Evolutionary conservation across 2,888 invertebrate genomes (phyloP).

Genomic region (Choristoneura rosaceana): DNA sequence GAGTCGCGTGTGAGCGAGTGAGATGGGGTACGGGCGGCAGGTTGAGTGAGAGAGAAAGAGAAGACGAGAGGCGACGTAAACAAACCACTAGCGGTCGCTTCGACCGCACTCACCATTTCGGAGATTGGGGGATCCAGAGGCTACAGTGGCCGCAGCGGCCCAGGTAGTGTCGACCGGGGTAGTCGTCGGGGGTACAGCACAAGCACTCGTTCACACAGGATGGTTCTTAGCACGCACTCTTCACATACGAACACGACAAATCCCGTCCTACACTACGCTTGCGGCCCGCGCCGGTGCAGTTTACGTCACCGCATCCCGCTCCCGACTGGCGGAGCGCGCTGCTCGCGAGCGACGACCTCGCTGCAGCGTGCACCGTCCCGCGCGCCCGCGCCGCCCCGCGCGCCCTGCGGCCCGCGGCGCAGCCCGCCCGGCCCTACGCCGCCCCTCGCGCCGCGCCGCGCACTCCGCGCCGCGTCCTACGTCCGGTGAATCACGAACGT

Average conservation of each 20-base stretch:
- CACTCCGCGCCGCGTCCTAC: constrained; percentile 66
- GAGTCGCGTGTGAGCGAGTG: constrained; percentile 79
- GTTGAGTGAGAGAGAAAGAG: constrained; percentile 73
- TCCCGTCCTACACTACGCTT: constrained; percentile 84
- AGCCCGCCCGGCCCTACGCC: constrained; percentile 53
- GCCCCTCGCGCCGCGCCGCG: constrained; percentile 49
- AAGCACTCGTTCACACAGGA: constrained; percentile 72
- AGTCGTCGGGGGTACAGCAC: constrained; percentile 70
- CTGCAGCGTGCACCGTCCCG: constrained; percentile 82
- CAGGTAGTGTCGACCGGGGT: constrained; percentile 80
- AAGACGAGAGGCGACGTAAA: constrained; percentile 81
- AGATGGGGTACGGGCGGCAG: constrained; percentile 82
- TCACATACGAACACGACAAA: constrained; percentile 74
- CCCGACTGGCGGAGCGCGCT: constrained; percentile 77
- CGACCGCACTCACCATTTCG: constrained; percentile 85
- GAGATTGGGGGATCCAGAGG: constrained; percentile 71
- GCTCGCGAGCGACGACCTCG: constrained; percentile 83
- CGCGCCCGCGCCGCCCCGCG: constrained; percentile 54
- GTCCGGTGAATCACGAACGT: constrained; percentile 75
- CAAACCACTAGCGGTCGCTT: constrained; percentile 81
- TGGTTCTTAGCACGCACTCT: constrained; percentile 70
- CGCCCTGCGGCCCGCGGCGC: constrained; percentile 42
- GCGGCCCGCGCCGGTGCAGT: constrained; percentile 84
- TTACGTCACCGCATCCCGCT: constrained; percentile 86
- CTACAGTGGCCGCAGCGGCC: constrained; percentile 67